Percentiles rank a stretch among this genome's conserved stretches.
phyloP scores from a whole-genome alignment of 1,140 invertebrate genomes.

The Homarus americanus region DNA sequence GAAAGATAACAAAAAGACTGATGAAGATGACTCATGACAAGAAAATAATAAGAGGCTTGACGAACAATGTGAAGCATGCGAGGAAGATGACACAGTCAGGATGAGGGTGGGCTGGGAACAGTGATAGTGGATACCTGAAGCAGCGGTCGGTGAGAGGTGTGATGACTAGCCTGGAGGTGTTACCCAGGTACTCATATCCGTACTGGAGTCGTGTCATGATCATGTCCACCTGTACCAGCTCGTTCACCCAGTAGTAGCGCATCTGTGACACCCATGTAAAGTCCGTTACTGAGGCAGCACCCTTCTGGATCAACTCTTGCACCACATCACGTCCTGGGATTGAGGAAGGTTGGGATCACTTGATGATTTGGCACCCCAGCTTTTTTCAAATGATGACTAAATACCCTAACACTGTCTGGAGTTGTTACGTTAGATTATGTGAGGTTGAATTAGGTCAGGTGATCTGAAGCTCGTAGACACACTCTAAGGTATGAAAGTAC shows the following conservation, averaged over 20 bases:
- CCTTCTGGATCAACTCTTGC: slow-evolving; percentile 82
- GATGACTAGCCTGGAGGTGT: slow-evolving; percentile 88
- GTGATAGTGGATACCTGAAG: slow-evolving; percentile 83
- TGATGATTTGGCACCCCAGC: too few relatives aligned
- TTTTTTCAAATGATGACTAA: too few relatives aligned
- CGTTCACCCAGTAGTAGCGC: slow-evolving; percentile 92
- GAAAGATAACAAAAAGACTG: neutral
- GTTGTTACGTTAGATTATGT: too few relatives aligned
- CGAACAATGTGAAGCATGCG: neutral
- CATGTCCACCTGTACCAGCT: slow-evolving; percentile 83
- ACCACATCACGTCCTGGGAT: slow-evolving; percentile 89
- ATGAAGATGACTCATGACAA: neutral
- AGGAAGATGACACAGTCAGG: neutral
- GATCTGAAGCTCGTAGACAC: too few relatives aligned
- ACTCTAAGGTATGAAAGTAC: too few relatives aligned
- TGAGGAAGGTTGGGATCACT: too few relatives aligned
- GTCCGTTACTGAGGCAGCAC: slow-evolving; percentile 84
- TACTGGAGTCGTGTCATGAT: slow-evolving; percentile 86
- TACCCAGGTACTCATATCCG: slow-evolving; percentile 95
- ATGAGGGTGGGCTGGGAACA: neutral
- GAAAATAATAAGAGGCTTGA: neutral
- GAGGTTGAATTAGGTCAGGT: too few relatives aligned
- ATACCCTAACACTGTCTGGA: too few relatives aligned
- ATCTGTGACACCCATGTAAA: slow-evolving; percentile 96
- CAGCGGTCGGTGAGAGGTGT: slow-evolving; percentile 93